These are phyloP conservation scores for Pogoniulus pusillus DNA, from an alignment of 2,797 vertebrate species.

Conservation along the genomic window DNA sequence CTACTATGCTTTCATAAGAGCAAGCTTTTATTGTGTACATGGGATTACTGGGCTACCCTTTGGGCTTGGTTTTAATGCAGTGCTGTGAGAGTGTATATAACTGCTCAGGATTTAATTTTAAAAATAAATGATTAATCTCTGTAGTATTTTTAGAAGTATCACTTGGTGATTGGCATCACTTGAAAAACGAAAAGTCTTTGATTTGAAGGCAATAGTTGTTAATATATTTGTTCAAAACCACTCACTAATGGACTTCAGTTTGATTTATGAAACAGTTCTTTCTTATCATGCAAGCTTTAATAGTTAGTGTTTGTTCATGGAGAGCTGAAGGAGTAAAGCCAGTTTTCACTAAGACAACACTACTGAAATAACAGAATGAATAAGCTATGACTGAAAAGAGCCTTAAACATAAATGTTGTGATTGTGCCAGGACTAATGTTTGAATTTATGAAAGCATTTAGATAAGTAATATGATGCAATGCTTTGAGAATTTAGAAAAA, in stretches of 20 bases:
- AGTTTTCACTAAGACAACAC: slow-evolving; percentile 31
- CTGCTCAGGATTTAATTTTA: not conserved
- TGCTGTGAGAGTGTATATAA: not conserved
- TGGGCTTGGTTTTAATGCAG: not conserved
- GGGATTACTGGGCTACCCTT: not conserved
- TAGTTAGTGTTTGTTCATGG: slow-evolving; percentile 29
- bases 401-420: slow-evolving; percentile 45
- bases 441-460: slow-evolving; percentile 52
- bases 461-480: slow-evolving; percentile 59
- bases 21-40: not conserved
- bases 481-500: slow-evolving; percentile 47
- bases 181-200: not conserved
- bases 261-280: slow-evolving; percentile 26
- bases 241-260: slow-evolving; percentile 5
- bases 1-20: not conserved
- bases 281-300: slow-evolving; percentile 8
- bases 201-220: slow-evolving; percentile 2
- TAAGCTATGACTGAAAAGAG: slow-evolving; percentile 32
- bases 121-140: not conserved
- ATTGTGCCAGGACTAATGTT: slow-evolving; percentile 31
- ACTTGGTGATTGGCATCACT: not conserved
- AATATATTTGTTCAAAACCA: not conserved
- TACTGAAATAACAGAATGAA: slow-evolving; percentile 42
- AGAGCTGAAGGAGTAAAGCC: slow-evolving; percentile 14
- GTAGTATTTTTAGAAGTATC: not conserved